A percentile compares a stretch with the other conserved stretches of the same genome.
Evolutionary conservation across 2,113 vertebrate species (phyloP).

Genomic region (Trematocara unimaculatum): DNA sequence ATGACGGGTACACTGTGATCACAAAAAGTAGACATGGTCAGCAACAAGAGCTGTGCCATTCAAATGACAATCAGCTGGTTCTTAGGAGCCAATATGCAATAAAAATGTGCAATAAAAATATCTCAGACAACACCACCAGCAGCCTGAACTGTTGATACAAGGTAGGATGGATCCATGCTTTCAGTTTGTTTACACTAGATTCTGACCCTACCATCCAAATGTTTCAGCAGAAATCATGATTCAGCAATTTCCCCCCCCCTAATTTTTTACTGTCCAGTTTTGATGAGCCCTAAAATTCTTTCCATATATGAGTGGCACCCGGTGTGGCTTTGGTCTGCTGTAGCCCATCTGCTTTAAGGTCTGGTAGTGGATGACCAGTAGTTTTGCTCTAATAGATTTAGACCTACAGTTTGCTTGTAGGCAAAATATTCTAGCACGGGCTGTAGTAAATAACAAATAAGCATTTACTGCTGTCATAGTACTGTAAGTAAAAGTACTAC

Average conservation of each 20-base stretch:
- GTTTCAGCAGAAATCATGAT: background rate
- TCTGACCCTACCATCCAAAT: background rate
- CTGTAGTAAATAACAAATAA: background rate
- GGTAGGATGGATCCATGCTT: background rate
- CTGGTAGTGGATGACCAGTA: background rate
- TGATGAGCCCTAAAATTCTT: background rate
- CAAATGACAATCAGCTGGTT: background rate
- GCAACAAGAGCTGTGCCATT: background rate
- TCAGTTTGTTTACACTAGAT: background rate
- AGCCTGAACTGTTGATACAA: background rate
- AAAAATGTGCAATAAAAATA: background rate
- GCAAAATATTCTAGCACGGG: background rate
- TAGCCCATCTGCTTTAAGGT: background rate
- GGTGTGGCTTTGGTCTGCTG: background rate
- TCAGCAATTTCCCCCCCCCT: rapidly evolving
- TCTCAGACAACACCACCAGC: no score
- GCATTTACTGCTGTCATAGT: background rate
- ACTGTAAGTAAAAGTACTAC: background rate
- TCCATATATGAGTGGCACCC: background rate
- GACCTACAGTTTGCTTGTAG: background rate
- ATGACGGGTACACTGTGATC: background rate
- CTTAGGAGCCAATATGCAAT: background rate
- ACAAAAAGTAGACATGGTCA: background rate
- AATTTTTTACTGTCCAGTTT: background rate
- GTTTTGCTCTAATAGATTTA: background rate